Evolutionary conservation across 2,113 vertebrate species (phyloP), one percentile per base, ranked within the genome.

Genomic region (Anoura caudifer): DNA sequence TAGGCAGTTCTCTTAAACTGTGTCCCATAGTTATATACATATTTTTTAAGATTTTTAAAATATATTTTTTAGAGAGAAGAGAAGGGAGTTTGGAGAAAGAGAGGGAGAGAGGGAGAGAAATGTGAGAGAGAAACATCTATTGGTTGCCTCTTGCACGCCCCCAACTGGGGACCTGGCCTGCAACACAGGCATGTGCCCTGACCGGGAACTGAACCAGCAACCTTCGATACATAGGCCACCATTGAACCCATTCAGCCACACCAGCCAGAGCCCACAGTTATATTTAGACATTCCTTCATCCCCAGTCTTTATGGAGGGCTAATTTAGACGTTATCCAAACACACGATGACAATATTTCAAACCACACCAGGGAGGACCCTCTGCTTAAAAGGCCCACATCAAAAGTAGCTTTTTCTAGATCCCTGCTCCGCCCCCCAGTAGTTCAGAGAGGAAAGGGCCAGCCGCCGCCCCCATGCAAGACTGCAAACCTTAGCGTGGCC

Each of bases 241-340:
- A 13, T 61, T 61, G 24, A 61, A 61, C 59, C 59, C 59, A 28
- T 61, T 28, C 59, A 28, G 59, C 59, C 59, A 13, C 59, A 61
- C 59, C 59, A 61, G 59, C 26, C 59, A 61, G 59, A 10, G 59
- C 59, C 59, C 59, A 61, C 4, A 5, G 85, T 85, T 92, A 43
- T 91, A 89, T 91, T 80, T 84, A 93, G 82, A 73, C 3, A 13
- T 24, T 20, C 33, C 85, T 91, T 94, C 69, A 31, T 89, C 82
- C 82, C 80, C 65, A 52, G 87, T 41, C 90, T 94, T 87, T 47
- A 41, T 4, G 19, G 61, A 89, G n/a, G 47, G 73, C 73, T 75
- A 85, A 85, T 69, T 67, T 85, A 94, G 89, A 47, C 67, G 19
- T 81, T 67, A 61, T 81, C 72, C 86, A 96, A 85, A 85, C 77